Evolutionary conservation across 2,888 invertebrate genomes (phyloP).

Genomic region (Drosophila helvetica): DNA sequence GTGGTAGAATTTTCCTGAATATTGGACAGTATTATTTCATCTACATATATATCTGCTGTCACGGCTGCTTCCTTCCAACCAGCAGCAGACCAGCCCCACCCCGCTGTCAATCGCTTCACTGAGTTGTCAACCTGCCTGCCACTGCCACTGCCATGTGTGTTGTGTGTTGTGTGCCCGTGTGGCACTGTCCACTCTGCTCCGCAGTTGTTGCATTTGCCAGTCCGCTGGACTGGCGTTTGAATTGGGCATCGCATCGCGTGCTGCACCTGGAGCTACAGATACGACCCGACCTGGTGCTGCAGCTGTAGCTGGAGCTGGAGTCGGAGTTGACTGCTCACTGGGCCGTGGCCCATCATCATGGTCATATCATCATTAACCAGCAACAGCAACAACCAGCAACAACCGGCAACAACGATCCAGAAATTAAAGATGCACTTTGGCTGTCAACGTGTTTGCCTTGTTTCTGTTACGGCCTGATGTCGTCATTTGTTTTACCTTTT

Average conservation of each 20-base stretch:
- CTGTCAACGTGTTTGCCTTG: constrained; percentile 69
- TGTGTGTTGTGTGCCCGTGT: too few species aligned
- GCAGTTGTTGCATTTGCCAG: constrained; percentile 60
- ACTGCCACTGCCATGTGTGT: neutral
- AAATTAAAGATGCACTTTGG: constrained; percentile 73
- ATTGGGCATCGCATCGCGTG: constrained; percentile 75
- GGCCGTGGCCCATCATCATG: constrained; percentile 62
- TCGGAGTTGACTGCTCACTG: constrained; percentile 59
- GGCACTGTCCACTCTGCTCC: constrained; percentile 50
- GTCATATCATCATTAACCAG: constrained; percentile 47
- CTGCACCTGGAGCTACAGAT: constrained; percentile 31
- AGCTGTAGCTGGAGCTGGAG: constrained; percentile 23
- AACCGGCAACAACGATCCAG: constrained; percentile 44
- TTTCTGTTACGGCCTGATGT: constrained; percentile 36
- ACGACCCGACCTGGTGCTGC: neutral
- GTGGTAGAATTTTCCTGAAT: neutral
- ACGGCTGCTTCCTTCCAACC: neutral
- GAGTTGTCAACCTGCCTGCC: constrained; percentile 67
- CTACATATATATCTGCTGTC: neutral
- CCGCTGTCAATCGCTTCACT: constrained; percentile 45
- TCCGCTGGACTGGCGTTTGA: constrained; percentile 42
- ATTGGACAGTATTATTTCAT: too few species aligned
- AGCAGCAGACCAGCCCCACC: neutral
- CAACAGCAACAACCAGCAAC: constrained; percentile 51
- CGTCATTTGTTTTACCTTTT: constrained; percentile 55